Percentiles rank a stretch among this genome's conserved stretches.
phyloP scores from a whole-genome alignment of 2,888 invertebrate genomes.

The Tenthredo distinguenda region DNA sequence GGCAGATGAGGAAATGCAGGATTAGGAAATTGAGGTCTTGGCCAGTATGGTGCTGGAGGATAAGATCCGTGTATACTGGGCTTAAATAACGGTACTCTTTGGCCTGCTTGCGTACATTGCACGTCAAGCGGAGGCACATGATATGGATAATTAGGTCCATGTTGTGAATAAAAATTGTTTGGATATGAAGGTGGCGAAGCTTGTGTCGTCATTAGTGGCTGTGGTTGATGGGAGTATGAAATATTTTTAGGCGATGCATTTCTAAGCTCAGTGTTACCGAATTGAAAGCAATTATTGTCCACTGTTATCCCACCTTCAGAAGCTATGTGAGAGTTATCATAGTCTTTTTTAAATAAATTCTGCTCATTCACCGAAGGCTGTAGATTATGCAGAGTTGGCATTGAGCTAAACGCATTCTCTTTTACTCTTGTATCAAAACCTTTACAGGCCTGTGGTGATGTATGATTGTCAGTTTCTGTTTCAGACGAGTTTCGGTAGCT shows the following conservation, averaged over 20 bases:
- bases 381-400: neutral
- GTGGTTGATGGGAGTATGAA: neutral
- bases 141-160: neutral
- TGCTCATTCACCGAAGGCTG: slow-evolving; percentile 1
- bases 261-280: neutral
- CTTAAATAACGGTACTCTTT: neutral
- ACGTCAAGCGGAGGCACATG: neutral
- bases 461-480: neutral
- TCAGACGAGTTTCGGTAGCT: neutral
- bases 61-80: slow-evolving; percentile 4
- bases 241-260: neutral
- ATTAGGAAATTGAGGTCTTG: neutral
- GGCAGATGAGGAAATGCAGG: neutral
- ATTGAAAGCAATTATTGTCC: neutral
- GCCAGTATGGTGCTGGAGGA: slow-evolving; percentile 3
- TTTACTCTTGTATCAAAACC: neutral
- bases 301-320: neutral
- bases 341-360: neutral
- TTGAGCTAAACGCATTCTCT: neutral
- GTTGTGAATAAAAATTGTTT: neutral
- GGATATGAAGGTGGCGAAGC: neutral
- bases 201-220: neutral
- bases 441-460: neutral
- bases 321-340: neutral
- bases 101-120: neutral